These are phyloP conservation scores for Mystacides longicornis DNA, from an alignment of 2,888 invertebrate genomes.

Conservation along the genomic window DNA sequence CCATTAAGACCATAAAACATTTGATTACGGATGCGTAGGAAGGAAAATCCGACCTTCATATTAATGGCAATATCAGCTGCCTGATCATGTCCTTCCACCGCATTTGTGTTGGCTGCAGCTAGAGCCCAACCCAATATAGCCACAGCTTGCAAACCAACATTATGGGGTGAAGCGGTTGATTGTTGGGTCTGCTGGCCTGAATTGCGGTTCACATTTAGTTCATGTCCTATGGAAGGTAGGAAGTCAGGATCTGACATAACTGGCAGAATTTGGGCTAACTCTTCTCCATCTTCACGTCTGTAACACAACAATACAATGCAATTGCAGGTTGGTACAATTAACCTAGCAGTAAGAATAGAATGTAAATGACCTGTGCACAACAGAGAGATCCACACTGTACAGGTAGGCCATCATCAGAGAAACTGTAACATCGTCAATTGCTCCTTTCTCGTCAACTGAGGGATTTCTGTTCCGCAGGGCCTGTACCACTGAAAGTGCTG, in stretches of 20 bases:
- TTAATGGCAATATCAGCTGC: slow-evolving; percentile 74
- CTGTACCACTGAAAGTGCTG: slow-evolving; percentile 56
- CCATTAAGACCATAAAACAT: too few species aligned
- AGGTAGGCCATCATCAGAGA: slow-evolving; percentile 76
- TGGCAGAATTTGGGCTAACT: slow-evolving; percentile 59
- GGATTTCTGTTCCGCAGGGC: slow-evolving; percentile 35
- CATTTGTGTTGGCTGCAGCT: slow-evolving; percentile 53
- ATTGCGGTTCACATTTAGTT: slow-evolving; percentile 37
- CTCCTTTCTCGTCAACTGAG: slow-evolving; percentile 56
- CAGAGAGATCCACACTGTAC: slow-evolving; percentile 75
- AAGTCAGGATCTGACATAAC: slow-evolving; percentile 55
- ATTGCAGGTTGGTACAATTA: too few species aligned
- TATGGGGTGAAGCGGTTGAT: background rate
- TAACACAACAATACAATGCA: background rate
- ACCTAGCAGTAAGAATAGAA: background rate
- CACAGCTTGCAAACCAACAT: slow-evolving; percentile 49
- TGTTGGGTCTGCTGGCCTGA: background rate
- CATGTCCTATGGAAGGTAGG: slow-evolving; percentile 46
- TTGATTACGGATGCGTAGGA: too few species aligned
- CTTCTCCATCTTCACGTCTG: slow-evolving; percentile 68
- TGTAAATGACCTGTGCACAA: slow-evolving; percentile 51
- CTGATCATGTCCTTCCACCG: slow-evolving; percentile 70
- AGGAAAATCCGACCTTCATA: slow-evolving; percentile 53
- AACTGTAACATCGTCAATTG: slow-evolving; percentile 70
- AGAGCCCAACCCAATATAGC: slow-evolving; percentile 65